A percentile compares a stretch with the other conserved stretches of the same genome.
Conservation (phyloP, 1,140 invertebrate genomes). For the Aphelenchoides besseyi region DNA sequence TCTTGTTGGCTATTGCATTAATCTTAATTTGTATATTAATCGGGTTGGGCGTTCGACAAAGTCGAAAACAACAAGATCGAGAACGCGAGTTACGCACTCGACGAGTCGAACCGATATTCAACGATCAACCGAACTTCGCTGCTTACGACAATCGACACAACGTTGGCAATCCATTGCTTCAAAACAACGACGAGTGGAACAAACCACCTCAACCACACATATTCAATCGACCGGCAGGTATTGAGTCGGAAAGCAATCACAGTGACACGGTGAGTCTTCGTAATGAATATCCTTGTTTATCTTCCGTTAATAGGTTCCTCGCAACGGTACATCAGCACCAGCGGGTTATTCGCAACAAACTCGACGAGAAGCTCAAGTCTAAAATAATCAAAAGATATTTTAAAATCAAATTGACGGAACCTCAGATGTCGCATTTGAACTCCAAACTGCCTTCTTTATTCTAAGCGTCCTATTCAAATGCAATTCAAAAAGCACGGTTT, state of each 20-base stretch:
- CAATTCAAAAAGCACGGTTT: background rate
- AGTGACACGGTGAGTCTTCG: slow-evolving; percentile 1
- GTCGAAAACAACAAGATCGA: slow-evolving; percentile 4
- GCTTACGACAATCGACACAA: background rate
- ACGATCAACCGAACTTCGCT: slow-evolving; percentile 20
- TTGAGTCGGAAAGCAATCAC: slow-evolving; percentile 20
- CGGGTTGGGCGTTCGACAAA: slow-evolving; percentile 8
- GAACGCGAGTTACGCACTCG: slow-evolving; percentile 5
- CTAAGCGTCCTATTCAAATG: background rate
- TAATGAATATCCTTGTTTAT: background rate
- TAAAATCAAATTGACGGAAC: background rate
- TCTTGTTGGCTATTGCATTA: slow-evolving; percentile 14
- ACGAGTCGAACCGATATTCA: slow-evolving; percentile 1
- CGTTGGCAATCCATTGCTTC: slow-evolving; percentile 9
- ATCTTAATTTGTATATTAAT: slow-evolving; percentile 29
- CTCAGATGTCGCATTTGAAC: background rate
- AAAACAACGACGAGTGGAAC: slow-evolving; percentile 11
- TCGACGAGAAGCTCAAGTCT: slow-evolving; percentile 9
- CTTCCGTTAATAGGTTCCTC: background rate
- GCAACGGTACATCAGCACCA: background rate
- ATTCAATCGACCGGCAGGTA: background rate
- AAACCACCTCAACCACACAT: slow-evolving; percentile 6
- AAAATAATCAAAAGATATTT: background rate
- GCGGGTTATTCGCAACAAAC: background rate
- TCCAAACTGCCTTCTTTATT: background rate